Percentiles rank a stretch among this genome's conserved stretches.
These are phyloP conservation scores for Apodemus speciosus DNA, from an alignment of 2,113 vertebrate species.

Conservation along the genomic window DNA sequence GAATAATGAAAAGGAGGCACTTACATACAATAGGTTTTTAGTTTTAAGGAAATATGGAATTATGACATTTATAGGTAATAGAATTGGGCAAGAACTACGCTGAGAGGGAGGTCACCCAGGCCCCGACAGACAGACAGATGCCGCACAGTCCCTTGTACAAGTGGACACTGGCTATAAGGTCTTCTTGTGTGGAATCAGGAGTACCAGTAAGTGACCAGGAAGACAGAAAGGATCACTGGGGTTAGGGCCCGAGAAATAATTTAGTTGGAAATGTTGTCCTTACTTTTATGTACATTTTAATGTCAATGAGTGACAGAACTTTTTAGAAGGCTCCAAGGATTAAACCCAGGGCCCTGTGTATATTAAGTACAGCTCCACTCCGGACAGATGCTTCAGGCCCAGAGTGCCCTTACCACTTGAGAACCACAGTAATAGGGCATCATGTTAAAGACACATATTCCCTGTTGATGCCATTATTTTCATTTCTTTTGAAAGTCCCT, in stretches of 20 bases:
- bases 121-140: too few relatives aligned
- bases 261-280: background rate
- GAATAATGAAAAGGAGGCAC: background rate
- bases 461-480: background rate
- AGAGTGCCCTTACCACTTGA: background rate
- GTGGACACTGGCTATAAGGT: background rate
- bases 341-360: too few relatives aligned
- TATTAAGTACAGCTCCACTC: background rate
- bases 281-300: background rate
- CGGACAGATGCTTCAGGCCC: too few relatives aligned
- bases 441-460: background rate
- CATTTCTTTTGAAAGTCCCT: background rate
- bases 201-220: background rate
- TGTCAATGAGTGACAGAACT: background rate
- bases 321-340: too few relatives aligned
- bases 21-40: background rate
- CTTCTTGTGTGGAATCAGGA: background rate
- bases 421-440: background rate
- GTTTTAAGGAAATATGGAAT: background rate
- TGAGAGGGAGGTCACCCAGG: background rate
- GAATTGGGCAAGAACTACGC: background rate
- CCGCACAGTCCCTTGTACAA: background rate
- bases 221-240: background rate
- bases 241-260: background rate
- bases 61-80: background rate